Evolutionary conservation across 23 tunicate species (phyloP).

Genomic region (Clavelina lepadiformis): DNA sequence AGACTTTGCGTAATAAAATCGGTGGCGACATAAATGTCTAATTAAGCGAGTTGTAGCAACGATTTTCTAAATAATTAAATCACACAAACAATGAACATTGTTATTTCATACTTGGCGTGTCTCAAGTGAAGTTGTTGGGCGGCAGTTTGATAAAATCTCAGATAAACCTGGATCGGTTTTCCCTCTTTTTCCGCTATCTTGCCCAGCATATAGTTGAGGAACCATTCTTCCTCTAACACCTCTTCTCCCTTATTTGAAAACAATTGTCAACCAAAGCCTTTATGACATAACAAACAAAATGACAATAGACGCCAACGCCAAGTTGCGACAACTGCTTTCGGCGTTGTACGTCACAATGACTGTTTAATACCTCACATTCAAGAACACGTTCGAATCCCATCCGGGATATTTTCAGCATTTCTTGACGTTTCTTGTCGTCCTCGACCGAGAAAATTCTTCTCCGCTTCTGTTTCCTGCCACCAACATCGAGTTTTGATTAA

Average conservation of each 20-base stretch:
- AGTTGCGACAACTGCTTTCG: no score
- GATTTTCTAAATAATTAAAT: neutral
- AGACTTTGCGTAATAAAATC: no score
- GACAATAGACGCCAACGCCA: neutral
- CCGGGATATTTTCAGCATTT: slow-evolving; percentile 55
- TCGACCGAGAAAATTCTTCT: neutral
- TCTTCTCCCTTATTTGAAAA: slow-evolving; percentile 82
- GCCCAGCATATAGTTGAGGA: slow-evolving; percentile 87
- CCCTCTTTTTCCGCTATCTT: slow-evolving; percentile 72
- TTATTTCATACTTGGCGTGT: slow-evolving; percentile 47
- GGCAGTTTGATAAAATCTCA: slow-evolving; percentile 47
- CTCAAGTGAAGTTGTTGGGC: slow-evolving; percentile 55
- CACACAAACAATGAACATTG: no score
- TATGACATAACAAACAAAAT: no score
- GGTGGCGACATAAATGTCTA: no score
- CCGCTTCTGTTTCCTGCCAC: slow-evolving; percentile 20
- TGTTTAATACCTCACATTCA: slow-evolving; percentile 46
- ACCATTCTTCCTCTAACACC: slow-evolving; percentile 88
- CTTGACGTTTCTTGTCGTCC: slow-evolving; percentile 8
- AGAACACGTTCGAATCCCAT: slow-evolving; percentile 45
- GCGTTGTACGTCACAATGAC: neutral
- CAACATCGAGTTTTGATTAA: no score
- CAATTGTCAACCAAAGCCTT: no score
- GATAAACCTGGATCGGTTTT: slow-evolving; percentile 22
- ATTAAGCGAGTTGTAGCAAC: no score